Evolutionary conservation across 1,140 invertebrate species (phyloP).

Genomic region (Branchinecta lindahli): DNA sequence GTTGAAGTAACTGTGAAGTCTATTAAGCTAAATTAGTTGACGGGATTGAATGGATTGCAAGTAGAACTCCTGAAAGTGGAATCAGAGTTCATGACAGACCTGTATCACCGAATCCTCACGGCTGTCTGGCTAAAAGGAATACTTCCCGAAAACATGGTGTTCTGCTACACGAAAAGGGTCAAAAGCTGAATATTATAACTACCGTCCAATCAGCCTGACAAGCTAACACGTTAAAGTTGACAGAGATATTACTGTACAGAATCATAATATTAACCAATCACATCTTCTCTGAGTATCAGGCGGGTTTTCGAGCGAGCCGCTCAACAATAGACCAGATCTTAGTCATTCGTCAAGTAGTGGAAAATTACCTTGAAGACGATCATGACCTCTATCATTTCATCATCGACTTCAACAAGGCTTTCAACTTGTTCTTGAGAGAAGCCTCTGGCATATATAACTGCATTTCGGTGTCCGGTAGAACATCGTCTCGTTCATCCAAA

Average conservation of each 20-base stretch:
- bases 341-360: slow-evolving; percentile 4
- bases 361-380: not conserved
- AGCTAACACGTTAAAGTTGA: slow-evolving; percentile 1
- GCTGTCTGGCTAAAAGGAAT: not conserved
- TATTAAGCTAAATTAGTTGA: not conserved
- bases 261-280: slow-evolving; percentile 1
- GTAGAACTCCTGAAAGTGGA: not conserved
- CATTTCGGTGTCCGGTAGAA: not conserved
- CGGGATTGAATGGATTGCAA: slow-evolving; percentile 4
- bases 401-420: slow-evolving; percentile 1
- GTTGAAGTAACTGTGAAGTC: slow-evolving; percentile 4
- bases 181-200: not conserved
- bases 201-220: slow-evolving; percentile 7
- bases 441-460: slow-evolving; percentile 5
- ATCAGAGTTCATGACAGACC: not conserved
- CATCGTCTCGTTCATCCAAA: not conserved
- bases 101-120: not conserved
- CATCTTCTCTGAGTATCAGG: slow-evolving; percentile 4
- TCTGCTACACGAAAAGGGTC: not conserved
- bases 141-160: slow-evolving; percentile 4
- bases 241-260: not conserved
- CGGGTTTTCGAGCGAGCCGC: not conserved
- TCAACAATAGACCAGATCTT: slow-evolving; percentile 5
- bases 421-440: not conserved
- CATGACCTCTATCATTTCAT: not conserved